Percentiles rank a stretch among this genome's conserved stretches.
These are phyloP conservation scores for Ptilonorhynchus violaceus DNA, from an alignment of 2,113 vertebrate species.

Conservation along the genomic window DNA sequence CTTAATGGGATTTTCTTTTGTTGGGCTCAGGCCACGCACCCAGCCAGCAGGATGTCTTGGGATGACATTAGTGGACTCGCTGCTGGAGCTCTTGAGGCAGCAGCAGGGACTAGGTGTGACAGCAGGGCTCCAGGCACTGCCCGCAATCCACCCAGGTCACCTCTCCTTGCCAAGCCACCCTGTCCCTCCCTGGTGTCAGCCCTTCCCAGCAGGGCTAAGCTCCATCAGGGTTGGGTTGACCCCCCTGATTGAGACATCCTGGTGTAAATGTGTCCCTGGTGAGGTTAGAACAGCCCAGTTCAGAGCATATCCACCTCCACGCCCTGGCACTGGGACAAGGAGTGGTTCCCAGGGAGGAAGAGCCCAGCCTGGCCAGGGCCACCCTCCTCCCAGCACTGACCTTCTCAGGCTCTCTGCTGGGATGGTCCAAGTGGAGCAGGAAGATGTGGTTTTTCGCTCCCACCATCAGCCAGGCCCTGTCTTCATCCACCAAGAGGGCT, in stretches of 20 bases:
- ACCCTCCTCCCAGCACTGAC: constrained; percentile 53
- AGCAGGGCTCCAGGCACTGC: neutral
- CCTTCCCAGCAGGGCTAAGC: neutral
- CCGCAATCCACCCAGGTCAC: neutral
- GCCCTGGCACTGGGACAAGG: neutral
- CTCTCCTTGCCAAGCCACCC: neutral
- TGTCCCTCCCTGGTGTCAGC: neutral
- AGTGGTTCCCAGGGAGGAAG: neutral
- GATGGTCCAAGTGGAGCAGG: constrained; percentile 76
- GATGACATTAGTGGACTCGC: neutral
- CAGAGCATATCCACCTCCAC: neutral
- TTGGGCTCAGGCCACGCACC: neutral
- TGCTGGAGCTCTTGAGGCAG: neutral
- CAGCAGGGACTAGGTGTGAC: neutral
- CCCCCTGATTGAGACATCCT: neutral
- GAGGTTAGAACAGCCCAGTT: neutral
- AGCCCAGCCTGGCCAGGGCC: neutral
- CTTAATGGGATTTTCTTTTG: constrained; percentile 20
- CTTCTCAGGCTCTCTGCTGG: constrained; percentile 68
- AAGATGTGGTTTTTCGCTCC: constrained; percentile 84
- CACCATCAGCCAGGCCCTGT: constrained; percentile 81
- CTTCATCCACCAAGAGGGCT: constrained; percentile 81
- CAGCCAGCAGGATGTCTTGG: constrained; percentile 30
- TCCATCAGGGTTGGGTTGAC: neutral
- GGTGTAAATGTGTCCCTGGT: neutral